Evolutionary conservation across 2,888 invertebrate genomes (phyloP).

Genomic region (Cosmia trapezina): DNA sequence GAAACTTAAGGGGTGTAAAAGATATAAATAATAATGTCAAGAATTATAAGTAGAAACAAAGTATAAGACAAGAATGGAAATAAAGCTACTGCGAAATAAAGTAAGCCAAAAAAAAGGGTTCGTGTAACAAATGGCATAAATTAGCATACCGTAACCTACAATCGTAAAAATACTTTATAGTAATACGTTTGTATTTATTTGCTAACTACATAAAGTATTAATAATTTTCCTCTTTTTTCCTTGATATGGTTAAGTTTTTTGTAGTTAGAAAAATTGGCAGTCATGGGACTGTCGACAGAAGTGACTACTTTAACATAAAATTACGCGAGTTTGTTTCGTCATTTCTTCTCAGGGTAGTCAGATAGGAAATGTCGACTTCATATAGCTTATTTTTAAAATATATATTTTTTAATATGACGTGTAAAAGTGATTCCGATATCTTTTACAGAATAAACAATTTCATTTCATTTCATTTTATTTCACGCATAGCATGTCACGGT

Average conservation of each 20-base stretch:
- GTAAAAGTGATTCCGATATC: no score
- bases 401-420: no score
- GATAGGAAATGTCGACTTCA: no score
- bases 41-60: conserved; percentile 18
- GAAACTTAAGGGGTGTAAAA: not conserved
- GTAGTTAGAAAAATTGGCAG: not conserved
- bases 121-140: conserved; percentile 49
- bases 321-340: no score
- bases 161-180: conserved; percentile 16
- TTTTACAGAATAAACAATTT: no score
- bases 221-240: not conserved
- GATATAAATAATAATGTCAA: conserved; percentile 1
- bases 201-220: conserved; percentile 3
- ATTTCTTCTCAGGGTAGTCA: no score
- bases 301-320: no score
- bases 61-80: conserved; percentile 32
- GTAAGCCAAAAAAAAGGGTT: conserved; percentile 37
- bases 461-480: no score
- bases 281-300: no score
- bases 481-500: no score
- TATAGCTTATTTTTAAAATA: no score
- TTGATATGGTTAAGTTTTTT: not conserved
- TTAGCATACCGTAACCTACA: conserved; percentile 38
- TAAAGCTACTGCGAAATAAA: conserved; percentile 21
- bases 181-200: conserved; percentile 25